A percentile compares a stretch with the other conserved stretches of the same genome.
These are phyloP conservation scores for Puffinus mauretanicus DNA, from an alignment of 2,113 vertebrate species.

Conservation along the genomic window DNA sequence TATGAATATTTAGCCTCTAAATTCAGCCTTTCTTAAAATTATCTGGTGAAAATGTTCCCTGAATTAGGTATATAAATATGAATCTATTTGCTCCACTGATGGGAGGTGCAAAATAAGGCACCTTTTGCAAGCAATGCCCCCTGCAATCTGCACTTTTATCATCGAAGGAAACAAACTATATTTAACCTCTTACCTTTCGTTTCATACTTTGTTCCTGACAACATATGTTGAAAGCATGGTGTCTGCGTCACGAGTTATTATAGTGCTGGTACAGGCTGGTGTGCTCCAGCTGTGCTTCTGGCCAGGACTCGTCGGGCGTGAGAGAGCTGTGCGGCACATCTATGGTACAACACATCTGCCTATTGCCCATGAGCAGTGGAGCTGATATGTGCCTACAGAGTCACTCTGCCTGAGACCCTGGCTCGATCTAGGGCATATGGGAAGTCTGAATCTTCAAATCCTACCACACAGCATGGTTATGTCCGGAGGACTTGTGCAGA, in stretches of 20 bases:
- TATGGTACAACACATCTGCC: fast-evolving
- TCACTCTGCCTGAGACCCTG: not conserved
- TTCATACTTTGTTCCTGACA: not conserved
- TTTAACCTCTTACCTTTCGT: fast-evolving
- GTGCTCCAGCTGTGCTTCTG: not conserved
- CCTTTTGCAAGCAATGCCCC: not conserved
- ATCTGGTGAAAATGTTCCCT: not conserved
- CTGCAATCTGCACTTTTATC: not conserved
- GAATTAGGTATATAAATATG: not conserved
- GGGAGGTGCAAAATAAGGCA: not conserved
- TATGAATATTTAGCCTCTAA: not conserved
- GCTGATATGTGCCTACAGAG: not conserved
- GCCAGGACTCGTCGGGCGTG: fast-evolving
- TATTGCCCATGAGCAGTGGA: fast-evolving
- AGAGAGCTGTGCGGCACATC: not conserved
- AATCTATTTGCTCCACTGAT: not conserved
- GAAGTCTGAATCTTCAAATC: not conserved
- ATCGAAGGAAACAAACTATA: too few relatives aligned
- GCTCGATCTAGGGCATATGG: not conserved
- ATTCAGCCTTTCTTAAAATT: not conserved
- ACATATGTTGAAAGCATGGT: fast-evolving
- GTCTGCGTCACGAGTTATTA: fast-evolving
- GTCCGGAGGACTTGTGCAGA: fast-evolving
- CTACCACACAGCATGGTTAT: fast-evolving
- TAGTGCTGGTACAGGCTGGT: fast-evolving